A percentile compares a stretch with the other conserved stretches of the same genome.
Conservation (phyloP, 1,140 invertebrate species). For the Plutomurus gul region DNA sequence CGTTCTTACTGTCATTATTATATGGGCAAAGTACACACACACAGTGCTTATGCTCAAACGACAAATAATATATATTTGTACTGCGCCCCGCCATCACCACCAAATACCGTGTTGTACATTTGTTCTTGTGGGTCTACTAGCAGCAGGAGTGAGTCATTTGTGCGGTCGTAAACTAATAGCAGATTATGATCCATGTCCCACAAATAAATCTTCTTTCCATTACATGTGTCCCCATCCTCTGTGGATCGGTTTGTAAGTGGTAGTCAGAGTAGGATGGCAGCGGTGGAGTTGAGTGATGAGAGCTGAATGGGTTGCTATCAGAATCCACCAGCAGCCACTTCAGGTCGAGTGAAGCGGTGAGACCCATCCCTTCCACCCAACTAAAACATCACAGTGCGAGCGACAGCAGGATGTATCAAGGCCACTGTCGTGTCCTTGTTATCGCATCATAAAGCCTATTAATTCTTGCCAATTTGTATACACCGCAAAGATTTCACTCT, state of each 20-base stretch:
- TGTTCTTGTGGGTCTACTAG: background rate
- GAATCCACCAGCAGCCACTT: background rate
- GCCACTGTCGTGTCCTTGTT: constrained; percentile 3
- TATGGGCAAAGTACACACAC: background rate
- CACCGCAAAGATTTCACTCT: background rate
- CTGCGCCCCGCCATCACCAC: background rate
- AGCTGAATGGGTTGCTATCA: constrained; percentile 14
- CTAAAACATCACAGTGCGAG: too few species aligned
- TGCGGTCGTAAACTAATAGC: constrained; percentile 1
- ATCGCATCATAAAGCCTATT: background rate
- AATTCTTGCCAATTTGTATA: constrained; percentile 4
- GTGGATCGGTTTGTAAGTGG: background rate
- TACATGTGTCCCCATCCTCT: constrained; percentile 23
- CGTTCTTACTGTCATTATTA: background rate
- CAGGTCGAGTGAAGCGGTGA: too few species aligned
- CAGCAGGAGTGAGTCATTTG: background rate
- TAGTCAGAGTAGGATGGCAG: background rate
- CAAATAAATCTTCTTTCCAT: constrained; percentile 28
- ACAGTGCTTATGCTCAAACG: too few species aligned
- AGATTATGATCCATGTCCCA: constrained; percentile 34
- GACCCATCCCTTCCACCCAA: background rate
- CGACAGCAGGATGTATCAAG: background rate
- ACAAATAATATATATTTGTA: background rate
- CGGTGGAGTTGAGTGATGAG: background rate
- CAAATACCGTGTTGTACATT: background rate